A percentile compares a stretch with the other conserved stretches of the same genome.
Conservation (phyloP, 2,888 invertebrate genomes). For the Meliscaeva auricollis region DNA sequence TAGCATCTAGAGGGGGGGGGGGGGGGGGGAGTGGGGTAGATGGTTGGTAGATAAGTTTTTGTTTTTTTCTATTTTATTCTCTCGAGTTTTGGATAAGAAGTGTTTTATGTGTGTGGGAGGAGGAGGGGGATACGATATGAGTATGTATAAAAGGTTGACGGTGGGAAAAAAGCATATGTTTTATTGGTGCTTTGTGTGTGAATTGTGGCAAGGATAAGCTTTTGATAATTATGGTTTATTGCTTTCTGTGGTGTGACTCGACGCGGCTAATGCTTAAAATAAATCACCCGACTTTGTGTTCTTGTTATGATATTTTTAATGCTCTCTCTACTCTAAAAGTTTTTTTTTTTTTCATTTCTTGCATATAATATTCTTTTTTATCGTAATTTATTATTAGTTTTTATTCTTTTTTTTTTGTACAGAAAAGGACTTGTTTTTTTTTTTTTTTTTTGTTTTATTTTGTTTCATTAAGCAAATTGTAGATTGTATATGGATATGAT, state of each 20-base stretch:
- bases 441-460: slow-evolving; percentile 11
- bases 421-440: slow-evolving; percentile 70
- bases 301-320: slow-evolving; percentile 30
- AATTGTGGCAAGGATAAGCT: slow-evolving; percentile 75
- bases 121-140: neutral
- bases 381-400: slow-evolving; percentile 14
- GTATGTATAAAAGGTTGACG: neutral
- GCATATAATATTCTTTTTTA: slow-evolving; percentile 11
- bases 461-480: slow-evolving; percentile 12
- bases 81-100: slow-evolving; percentile 52
- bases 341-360: slow-evolving; percentile 7
- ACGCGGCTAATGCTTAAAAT: slow-evolving; percentile 69
- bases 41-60: slow-evolving; percentile 51
- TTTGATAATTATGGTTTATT: slow-evolving; percentile 75
- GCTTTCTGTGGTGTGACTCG: slow-evolving; percentile 73
- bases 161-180: slow-evolving; percentile 72
- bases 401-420: slow-evolving; percentile 59
- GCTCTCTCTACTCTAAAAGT: slow-evolving; percentile 26
- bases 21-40: neutral
- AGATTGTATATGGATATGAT: neutral
- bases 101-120: slow-evolving; percentile 12
- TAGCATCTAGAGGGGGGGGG: neutral
- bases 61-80: slow-evolving; percentile 21
- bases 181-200: slow-evolving; percentile 74
- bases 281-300: slow-evolving; percentile 61